These are phyloP conservation scores for Merodon equestris DNA, from an alignment of 2,888 invertebrate species.

Conservation along the genomic window DNA sequence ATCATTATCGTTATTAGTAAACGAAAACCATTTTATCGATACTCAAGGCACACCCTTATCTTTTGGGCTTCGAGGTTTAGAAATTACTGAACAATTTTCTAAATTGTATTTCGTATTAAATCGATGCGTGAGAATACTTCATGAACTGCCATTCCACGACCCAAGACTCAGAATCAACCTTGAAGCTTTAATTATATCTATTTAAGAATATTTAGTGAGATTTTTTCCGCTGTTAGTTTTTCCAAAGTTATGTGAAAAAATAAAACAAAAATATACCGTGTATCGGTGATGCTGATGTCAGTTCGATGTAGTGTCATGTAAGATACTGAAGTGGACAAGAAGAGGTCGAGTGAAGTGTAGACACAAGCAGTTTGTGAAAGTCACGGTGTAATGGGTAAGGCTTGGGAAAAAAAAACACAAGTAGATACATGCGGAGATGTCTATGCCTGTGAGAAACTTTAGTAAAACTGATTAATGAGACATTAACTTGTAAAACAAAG, in stretches of 20 bases:
- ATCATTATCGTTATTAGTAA: background rate
- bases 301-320: background rate
- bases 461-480: no score
- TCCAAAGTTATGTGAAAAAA: conserved; percentile 1
- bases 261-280: conserved; percentile 11
- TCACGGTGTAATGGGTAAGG: conserved; percentile 33
- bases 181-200: conserved; percentile 29
- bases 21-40: conserved; percentile 15
- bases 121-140: conserved; percentile 29
- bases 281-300: conserved; percentile 52
- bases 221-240: conserved; percentile 8
- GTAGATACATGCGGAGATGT: conserved; percentile 30
- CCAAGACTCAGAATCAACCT: conserved; percentile 33
- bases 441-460: no score
- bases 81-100: no score
- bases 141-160: conserved; percentile 28
- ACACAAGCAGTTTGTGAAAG: conserved; percentile 35
- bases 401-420: conserved; percentile 27
- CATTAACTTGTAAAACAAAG: no score
- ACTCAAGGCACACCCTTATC: no score
- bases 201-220: conserved; percentile 36
- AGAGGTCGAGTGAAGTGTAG: background rate
- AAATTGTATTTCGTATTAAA: no score
- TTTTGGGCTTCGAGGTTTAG: conserved; percentile 2
- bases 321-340: background rate